These are phyloP conservation scores for Gastrophryne carolinensis DNA, from an alignment of 2,797 vertebrate genomes.

Conservation along the genomic window DNA sequence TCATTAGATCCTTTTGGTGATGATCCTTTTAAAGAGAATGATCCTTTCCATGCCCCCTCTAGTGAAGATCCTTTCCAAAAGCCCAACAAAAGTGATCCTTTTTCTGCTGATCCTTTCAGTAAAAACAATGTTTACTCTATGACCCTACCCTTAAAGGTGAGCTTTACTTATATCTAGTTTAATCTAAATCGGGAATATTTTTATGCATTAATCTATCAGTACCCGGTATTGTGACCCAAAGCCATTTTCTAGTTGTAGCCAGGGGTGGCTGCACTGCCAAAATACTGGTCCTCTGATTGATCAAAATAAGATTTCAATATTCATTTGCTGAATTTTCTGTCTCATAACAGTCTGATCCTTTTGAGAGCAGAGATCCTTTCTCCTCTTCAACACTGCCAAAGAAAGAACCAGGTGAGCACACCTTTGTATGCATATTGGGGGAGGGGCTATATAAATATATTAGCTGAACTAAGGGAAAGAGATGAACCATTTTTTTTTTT, in stretches of 20 bases:
- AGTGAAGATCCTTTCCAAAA: conserved; percentile 94
- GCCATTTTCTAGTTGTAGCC: not conserved
- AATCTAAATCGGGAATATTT: too few relatives aligned
- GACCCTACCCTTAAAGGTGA: conserved; percentile 84
- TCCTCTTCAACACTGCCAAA: conserved; percentile 78
- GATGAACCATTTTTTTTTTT: too few relatives aligned
- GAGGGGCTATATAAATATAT: too few relatives aligned
- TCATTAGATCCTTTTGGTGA: conserved; percentile 71
- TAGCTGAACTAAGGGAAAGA: too few relatives aligned
- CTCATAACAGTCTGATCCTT: conserved; percentile 77
- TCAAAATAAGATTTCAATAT: not conserved
- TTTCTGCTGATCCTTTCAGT: conserved; percentile 86
- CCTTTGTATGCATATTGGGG: too few relatives aligned
- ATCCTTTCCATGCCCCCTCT: conserved; percentile 82
- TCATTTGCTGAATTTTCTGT: not conserved
- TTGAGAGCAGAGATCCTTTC: conserved; percentile 86
- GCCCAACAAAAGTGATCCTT: conserved; percentile 83
- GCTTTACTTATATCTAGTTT: too few relatives aligned
- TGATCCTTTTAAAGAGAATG: conserved; percentile 74
- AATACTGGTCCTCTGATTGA: not conserved
- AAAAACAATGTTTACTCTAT: conserved; percentile 71
- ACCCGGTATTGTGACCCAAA: too few relatives aligned
- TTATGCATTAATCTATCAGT: too few relatives aligned
- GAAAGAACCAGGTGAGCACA: conserved; percentile 85
- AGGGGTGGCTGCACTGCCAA: not conserved